phyloP scores from a whole-genome alignment of 2,888 invertebrate species.

The Spilarctia lutea region DNA sequence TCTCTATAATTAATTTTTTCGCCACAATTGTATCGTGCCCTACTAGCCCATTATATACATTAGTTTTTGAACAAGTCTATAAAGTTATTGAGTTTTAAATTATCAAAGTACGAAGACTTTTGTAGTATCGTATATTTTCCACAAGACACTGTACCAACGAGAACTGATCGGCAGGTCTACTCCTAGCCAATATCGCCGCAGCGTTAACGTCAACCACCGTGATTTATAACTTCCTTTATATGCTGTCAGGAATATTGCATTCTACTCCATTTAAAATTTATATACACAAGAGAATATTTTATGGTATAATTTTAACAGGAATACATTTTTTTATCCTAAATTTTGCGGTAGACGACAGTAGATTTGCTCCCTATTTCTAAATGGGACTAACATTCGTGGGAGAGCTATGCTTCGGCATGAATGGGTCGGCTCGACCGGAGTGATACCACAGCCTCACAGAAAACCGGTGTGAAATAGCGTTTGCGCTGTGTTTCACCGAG shows the following conservation, averaged over 20 bases:
- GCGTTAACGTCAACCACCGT: conserved; percentile 7
- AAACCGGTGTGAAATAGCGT: too few relatives aligned
- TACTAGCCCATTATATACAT: too few relatives aligned
- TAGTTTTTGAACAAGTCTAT: not conserved
- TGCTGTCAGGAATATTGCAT: not conserved
- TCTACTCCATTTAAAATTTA: not conserved
- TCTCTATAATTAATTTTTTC: too few relatives aligned
- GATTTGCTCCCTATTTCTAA: too few relatives aligned
- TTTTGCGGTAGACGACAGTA: too few relatives aligned
- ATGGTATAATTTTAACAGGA: not conserved
- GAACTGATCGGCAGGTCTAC: conserved; percentile 3
- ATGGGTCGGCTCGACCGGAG: too few relatives aligned
- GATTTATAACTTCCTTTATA: conserved; percentile 4
- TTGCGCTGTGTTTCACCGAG: too few relatives aligned
- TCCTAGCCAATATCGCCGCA: conserved; percentile 2
- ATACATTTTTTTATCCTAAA: too few relatives aligned
- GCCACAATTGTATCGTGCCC: too few relatives aligned
- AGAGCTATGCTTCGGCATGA: too few relatives aligned
- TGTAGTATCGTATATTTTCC: not conserved
- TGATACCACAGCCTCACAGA: too few relatives aligned
- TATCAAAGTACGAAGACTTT: not conserved
- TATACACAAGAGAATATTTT: not conserved
- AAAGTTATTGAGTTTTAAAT: not conserved
- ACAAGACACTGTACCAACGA: not conserved
- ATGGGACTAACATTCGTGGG: too few relatives aligned